Conservation (phyloP, 2,888 invertebrate genomes). For the Sepioteuthis lessoniana region DNA sequence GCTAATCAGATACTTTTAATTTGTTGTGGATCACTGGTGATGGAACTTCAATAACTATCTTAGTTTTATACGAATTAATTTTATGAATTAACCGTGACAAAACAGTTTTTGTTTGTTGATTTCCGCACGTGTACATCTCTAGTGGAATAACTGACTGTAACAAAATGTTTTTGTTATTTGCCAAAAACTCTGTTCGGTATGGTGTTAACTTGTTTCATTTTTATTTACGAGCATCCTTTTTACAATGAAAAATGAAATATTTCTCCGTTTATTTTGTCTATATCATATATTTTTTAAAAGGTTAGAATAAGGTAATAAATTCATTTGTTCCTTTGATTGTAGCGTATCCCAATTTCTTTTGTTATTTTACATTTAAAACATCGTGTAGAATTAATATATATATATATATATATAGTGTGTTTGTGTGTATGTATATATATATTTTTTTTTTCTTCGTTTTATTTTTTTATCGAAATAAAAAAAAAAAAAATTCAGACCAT, state of each 20-base stretch:
- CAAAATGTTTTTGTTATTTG: neutral
- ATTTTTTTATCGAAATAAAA: too few relatives aligned
- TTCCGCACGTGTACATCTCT: neutral
- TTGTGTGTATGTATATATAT: too few relatives aligned
- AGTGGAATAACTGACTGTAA: neutral
- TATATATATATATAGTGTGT: too few relatives aligned
- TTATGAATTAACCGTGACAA: neutral
- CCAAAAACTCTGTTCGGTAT: neutral
- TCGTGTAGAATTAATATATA: too few relatives aligned
- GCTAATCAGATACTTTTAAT: neutral
- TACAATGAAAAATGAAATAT: too few relatives aligned
- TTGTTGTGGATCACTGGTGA: neutral
- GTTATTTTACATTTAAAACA: neutral
- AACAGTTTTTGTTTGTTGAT: neutral
- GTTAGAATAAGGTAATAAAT: neutral
- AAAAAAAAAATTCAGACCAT: too few relatives aligned
- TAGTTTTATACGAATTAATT: neutral
- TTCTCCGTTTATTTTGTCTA: too few relatives aligned
- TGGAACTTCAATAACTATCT: neutral
- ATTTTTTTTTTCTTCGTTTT: too few relatives aligned
- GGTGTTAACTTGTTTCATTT: neutral
- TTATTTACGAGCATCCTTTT: too few relatives aligned
- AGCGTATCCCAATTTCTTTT: neutral
- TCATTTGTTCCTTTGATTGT: neutral
- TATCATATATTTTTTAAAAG: too few relatives aligned